Evolutionary conservation across 1,140 invertebrate genomes (phyloP).

Genomic region (Ridgeia piscesae): DNA sequence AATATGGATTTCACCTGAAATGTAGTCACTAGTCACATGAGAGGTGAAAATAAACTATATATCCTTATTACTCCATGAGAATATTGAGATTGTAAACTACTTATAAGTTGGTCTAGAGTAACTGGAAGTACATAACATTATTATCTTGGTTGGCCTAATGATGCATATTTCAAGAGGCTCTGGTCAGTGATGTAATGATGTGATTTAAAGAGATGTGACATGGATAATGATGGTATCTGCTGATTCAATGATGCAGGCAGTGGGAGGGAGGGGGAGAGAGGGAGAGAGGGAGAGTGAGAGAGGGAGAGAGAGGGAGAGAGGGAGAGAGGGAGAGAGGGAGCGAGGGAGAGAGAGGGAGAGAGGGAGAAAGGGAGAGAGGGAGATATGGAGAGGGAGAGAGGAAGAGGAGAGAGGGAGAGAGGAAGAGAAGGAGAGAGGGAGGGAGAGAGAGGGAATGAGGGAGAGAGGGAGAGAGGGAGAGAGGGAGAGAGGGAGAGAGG

Average conservation of each 20-base stretch:
- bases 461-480: no score
- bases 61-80: no score
- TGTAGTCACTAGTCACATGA: no score
- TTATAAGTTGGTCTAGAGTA: no score
- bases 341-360: background rate
- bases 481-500: no score
- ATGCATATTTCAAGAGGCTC: background rate
- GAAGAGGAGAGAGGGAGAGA: background rate
- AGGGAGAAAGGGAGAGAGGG: background rate
- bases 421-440: background rate
- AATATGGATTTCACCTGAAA: no score
- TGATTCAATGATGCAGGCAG: background rate
- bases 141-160: background rate
- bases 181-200: background rate
- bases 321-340: background rate
- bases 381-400: background rate
- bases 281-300: no score
- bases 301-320: background rate
- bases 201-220: slow-evolving; percentile 1
- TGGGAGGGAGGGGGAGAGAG: background rate
- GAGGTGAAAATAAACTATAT: no score
- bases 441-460: no score
- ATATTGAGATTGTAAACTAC: no score
- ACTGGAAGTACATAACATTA: no score
- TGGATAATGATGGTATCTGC: background rate